phyloP scores from a whole-genome alignment of 2,113 vertebrate genomes.

The Chloroceryle aenea region DNA sequence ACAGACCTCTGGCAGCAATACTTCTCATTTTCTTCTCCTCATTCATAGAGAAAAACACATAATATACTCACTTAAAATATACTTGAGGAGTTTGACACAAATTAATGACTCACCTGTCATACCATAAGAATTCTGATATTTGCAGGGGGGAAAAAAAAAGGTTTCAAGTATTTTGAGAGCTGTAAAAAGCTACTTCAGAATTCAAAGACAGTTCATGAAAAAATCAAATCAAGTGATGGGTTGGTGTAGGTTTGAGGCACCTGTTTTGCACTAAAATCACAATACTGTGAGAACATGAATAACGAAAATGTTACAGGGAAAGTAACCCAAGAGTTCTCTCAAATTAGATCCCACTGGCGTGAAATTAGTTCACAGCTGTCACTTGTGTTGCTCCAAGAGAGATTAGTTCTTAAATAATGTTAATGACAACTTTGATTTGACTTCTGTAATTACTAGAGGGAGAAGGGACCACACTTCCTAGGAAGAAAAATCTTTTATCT shows the following conservation, averaged over 20 bases:
- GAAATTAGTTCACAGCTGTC: slow-evolving; percentile 27
- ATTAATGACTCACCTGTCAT: slow-evolving; percentile 6
- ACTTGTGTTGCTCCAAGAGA: slow-evolving; percentile 11
- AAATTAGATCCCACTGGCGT: neutral
- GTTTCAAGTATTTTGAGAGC: neutral
- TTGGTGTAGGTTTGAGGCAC: neutral
- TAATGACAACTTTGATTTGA: slow-evolving; percentile 60
- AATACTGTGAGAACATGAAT: neutral
- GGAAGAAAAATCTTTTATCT: slow-evolving; percentile 51
- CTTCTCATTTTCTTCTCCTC: neutral
- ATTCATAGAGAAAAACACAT: neutral
- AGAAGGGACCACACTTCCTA: neutral
- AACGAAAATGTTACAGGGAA: neutral
- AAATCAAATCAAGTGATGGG: neutral
- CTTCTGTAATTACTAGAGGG: slow-evolving; percentile 39
- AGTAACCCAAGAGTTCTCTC: neutral
- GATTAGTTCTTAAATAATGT: slow-evolving; percentile 42
- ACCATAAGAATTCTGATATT: neutral
- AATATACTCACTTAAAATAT: neutral
- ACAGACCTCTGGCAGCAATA: neutral
- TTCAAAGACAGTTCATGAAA: neutral
- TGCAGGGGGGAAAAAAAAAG: neutral
- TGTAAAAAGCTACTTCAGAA: neutral
- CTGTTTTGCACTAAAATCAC: neutral
- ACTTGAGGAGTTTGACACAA: neutral